Percentiles rank a stretch among this genome's conserved stretches.
Conservation (phyloP, 2,113 vertebrate genomes). For the Cavia porcellus region DNA sequence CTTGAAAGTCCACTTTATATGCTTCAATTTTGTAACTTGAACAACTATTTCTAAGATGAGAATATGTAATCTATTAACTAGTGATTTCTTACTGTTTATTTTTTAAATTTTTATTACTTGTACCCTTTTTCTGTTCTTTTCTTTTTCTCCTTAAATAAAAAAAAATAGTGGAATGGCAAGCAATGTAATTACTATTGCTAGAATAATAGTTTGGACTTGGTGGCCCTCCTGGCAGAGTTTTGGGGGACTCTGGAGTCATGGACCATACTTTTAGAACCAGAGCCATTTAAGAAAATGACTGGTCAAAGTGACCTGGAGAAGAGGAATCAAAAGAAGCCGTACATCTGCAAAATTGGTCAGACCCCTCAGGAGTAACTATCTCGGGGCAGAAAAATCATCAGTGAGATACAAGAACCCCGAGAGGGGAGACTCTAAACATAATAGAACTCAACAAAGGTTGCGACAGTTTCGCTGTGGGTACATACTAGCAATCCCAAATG, state of each 20-base stretch:
- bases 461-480: neutral
- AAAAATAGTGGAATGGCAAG: neutral
- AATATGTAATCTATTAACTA: too few species aligned
- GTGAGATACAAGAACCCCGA: neutral
- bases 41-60: too few species aligned
- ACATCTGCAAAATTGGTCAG: neutral
- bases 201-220: neutral
- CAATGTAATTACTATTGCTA: neutral
- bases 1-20: too few species aligned
- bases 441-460: slow-evolving; percentile 34
- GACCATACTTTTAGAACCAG: slow-evolving; percentile 7
- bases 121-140: too few species aligned
- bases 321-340: neutral
- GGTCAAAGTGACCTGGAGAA: slow-evolving; percentile 36
- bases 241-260: neutral
- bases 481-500: neutral
- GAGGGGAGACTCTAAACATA: neutral
- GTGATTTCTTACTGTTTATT: too few species aligned
- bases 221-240: neutral
- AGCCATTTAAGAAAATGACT: neutral
- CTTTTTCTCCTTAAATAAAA: too few species aligned
- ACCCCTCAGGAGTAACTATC: neutral
- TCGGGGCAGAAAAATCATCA: neutral
- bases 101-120: too few species aligned
- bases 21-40: too few species aligned